Percentiles rank a stretch among this genome's conserved stretches.
These are phyloP conservation scores for Trachelus tabidus DNA, from an alignment of 2,888 invertebrate genomes.

Conservation along the genomic window DNA sequence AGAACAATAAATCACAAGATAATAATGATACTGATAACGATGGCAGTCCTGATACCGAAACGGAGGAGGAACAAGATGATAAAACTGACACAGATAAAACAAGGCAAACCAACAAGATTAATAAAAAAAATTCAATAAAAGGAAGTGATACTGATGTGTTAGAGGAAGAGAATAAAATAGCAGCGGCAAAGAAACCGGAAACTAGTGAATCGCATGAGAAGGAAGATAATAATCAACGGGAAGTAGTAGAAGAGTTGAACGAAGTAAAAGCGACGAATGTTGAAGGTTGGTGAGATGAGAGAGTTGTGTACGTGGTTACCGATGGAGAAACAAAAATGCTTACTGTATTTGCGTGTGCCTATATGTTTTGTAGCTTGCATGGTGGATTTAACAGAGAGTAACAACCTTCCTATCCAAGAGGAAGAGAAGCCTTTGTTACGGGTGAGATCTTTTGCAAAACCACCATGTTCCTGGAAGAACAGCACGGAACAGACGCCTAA, in stretches of 20 bases:
- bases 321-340: no score
- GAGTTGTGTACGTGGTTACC: no score
- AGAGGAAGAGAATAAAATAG: constrained; percentile 9
- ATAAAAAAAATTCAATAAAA: constrained; percentile 10
- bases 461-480: constrained; percentile 50
- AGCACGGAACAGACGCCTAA: not conserved
- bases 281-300: not conserved
- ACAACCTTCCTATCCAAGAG: not conserved
- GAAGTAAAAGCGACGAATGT: not conserved
- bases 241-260: not conserved
- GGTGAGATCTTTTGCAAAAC: constrained; percentile 56
- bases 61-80: not conserved
- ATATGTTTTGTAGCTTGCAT: no score
- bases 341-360: no score
- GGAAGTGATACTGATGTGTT: constrained; percentile 10
- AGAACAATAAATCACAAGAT: constrained; percentile 4
- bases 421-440: constrained; percentile 38
- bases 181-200: not conserved
- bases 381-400: no score
- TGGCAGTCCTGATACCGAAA: not conserved
- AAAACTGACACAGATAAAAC: no score
- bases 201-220: not conserved
- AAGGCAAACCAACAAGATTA: no score
- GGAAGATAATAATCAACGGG: not conserved
- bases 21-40: not conserved